Evolutionary conservation across 2,797 vertebrate genomes (phyloP).

Genomic region (Coccyzus lansbergi): DNA sequence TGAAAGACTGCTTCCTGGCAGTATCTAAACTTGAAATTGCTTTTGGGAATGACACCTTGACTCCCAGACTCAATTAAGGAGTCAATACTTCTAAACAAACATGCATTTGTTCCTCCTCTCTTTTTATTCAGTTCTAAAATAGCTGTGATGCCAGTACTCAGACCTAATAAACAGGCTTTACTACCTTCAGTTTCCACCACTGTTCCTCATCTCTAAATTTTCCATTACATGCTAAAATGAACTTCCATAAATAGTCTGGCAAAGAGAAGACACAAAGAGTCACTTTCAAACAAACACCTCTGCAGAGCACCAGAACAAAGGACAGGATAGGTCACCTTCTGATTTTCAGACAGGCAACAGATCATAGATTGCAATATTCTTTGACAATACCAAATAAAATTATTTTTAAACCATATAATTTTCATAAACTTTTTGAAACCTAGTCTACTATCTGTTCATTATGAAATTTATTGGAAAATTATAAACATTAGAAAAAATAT

Average conservation of each 20-base stretch:
- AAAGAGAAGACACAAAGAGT: neutral
- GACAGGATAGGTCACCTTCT: neutral
- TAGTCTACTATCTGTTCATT: neutral
- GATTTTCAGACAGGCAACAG: neutral
- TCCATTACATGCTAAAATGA: neutral
- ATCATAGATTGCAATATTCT: neutral
- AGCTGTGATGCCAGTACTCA: neutral
- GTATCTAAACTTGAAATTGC: neutral
- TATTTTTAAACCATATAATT: neutral
- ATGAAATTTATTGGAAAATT: neutral
- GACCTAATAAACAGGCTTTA: neutral
- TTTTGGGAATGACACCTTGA: slow-evolving; percentile 1
- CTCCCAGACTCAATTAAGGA: neutral
- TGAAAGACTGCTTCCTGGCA: neutral
- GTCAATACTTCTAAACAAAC: slow-evolving; percentile 19
- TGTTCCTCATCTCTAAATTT: neutral
- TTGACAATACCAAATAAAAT: neutral
- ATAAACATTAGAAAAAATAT: neutral
- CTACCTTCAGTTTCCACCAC: neutral
- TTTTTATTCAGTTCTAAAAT: neutral
- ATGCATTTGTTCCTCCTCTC: neutral
- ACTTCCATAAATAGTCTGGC: neutral
- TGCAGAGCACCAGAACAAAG: neutral
- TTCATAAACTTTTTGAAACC: neutral
- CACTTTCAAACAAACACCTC: neutral